Conservation (phyloP, 2,888 invertebrate species). For the Crocallis elinguaria region DNA sequence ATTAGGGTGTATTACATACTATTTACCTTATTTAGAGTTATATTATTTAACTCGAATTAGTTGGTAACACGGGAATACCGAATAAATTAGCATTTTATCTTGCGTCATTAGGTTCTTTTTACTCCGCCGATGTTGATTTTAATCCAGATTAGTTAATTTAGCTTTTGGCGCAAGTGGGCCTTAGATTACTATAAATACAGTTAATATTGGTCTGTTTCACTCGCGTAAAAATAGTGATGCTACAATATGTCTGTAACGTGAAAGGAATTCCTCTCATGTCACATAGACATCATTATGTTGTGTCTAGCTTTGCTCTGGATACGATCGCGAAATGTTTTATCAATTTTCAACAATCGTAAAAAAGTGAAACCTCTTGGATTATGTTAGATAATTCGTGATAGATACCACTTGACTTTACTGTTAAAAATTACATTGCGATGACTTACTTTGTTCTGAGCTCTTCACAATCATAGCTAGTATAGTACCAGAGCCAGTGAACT, state of each 20-base stretch:
- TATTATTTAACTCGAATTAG: too few relatives aligned
- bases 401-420: slow-evolving; percentile 26
- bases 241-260: neutral
- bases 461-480: slow-evolving; percentile 22
- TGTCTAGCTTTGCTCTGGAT: slow-evolving; percentile 19
- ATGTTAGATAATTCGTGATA: slow-evolving; percentile 34
- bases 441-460: slow-evolving; percentile 29
- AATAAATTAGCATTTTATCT: too few relatives aligned
- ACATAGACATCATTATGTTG: slow-evolving; percentile 6
- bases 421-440: slow-evolving; percentile 31
- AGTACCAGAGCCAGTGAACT: slow-evolving; percentile 9
- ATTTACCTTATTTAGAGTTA: too few relatives aligned
- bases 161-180: too few relatives aligned
- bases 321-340: slow-evolving; percentile 21
- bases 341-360: slow-evolving; percentile 26
- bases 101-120: too few relatives aligned
- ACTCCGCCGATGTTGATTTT: too few relatives aligned
- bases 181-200: too few relatives aligned
- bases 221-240: neutral
- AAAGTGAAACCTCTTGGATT: slow-evolving; percentile 30
- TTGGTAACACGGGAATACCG: too few relatives aligned
- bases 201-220: too few relatives aligned
- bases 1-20: too few relatives aligned
- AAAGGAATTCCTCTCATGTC: slow-evolving; percentile 1
- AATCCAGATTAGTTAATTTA: too few relatives aligned